Base-by-base conservation (phyloP, 1,140 invertebrate species). In the Ctenoplectra terminalis region DNA sequence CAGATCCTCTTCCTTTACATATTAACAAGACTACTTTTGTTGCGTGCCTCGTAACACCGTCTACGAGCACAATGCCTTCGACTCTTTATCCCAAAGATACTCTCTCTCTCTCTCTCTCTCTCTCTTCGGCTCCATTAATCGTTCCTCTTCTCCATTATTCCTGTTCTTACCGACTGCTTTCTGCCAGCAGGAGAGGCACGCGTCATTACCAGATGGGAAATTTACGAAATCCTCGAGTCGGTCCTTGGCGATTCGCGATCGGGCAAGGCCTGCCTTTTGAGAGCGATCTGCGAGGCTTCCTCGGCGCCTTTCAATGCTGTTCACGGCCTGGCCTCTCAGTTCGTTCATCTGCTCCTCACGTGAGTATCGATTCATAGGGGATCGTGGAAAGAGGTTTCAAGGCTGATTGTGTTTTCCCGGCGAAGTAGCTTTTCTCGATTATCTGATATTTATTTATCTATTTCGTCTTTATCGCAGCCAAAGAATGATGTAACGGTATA, bases 281-380 rank as follows among this genome's bases (percentile, higher is more conserved):
- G 95, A 89, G 95, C 95, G 81, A 96, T 97, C 89, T 97, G 97
- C 89, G 96, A 97, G 92, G 95, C 95, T 2, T 95, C 96, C 2
- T 95, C 95, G 83, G 94, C 95, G 46, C 96, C 96, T 77, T 95
- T 97, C 80, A 95, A 94, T 80, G 94, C 94, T 88, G 94, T 95
- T 84, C 95, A 95, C 85, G 96, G 96, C 29, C 93, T 97, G 71
- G 91, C 96, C 82, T 95, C 95, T n/a, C 95, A 97, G 94, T 93
- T 97, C 80, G 91, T 96, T 37, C 96, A 96, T 89, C 94, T 96
- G 84, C 90, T 97, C 81, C 94, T 97, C 86, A 96, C 96, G 93
- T 93, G 91, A 94, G 90, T 84, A 58, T 85, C 64, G 71, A 85
- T 85, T 46, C 8, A 1, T 5, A 37, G 20, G 15, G n/a, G 46